phyloP scores from a whole-genome alignment of 2,797 vertebrate species.

The Choloepus didactylus region DNA sequence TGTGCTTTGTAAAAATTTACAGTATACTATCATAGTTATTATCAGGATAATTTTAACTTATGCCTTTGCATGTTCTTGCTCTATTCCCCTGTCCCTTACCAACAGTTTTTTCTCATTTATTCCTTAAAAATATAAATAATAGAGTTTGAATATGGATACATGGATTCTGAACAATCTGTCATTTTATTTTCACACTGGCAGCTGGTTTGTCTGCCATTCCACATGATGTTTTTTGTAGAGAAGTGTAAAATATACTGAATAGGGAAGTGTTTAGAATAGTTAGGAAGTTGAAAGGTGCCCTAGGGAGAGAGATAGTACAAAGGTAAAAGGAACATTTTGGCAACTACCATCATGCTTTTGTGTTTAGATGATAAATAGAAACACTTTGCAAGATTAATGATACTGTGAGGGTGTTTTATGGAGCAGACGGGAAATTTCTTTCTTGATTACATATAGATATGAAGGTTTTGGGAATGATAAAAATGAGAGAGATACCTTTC shows the following conservation, averaged over 20 bases:
- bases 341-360: background rate
- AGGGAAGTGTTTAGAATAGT: constrained; percentile 18
- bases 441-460: background rate
- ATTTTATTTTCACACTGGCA: background rate
- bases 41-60: constrained; percentile 34
- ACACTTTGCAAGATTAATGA: constrained; percentile 7
- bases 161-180: constrained; percentile 41
- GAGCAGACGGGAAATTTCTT: constrained; percentile 3
- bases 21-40: background rate
- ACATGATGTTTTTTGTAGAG: background rate
- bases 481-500: background rate
- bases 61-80: constrained; percentile 59
- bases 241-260: constrained; percentile 13
- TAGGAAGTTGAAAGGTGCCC: background rate
- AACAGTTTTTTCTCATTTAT: constrained; percentile 41
- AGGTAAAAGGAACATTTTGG: constrained; percentile 13
- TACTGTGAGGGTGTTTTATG: background rate
- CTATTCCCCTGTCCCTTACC: constrained; percentile 31
- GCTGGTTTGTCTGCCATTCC: constrained; percentile 8
- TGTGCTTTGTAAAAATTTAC: constrained; percentile 65
- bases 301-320: background rate
- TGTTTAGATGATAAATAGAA: background rate
- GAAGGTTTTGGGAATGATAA: background rate
- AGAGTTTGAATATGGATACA: constrained; percentile 9
- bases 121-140: constrained; percentile 62